A percentile compares a stretch with the other conserved stretches of the same genome.
Conservation (phyloP, 2,797 vertebrate genomes). For the Etheostoma nigrum region DNA sequence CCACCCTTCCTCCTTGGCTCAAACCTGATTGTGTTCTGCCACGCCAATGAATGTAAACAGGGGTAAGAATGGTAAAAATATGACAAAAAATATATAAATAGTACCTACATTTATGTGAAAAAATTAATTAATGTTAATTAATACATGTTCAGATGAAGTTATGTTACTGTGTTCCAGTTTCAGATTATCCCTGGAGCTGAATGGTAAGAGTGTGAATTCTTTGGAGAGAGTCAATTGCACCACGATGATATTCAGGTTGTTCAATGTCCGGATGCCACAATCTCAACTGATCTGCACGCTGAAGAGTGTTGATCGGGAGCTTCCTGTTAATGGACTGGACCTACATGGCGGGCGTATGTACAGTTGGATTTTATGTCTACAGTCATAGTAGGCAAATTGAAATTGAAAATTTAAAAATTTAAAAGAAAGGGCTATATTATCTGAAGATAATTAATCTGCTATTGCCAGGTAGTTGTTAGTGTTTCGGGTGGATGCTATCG, state of each 20-base stretch:
- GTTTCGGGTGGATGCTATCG: no score
- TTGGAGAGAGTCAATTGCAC: conserved; percentile 74
- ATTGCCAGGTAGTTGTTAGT: not conserved
- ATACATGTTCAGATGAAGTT: not conserved
- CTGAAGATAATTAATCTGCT: not conserved
- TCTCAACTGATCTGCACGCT: conserved; percentile 73
- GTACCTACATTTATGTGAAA: not conserved
- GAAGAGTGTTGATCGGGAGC: not conserved
- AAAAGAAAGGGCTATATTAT: no score
- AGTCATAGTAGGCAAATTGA: no score
- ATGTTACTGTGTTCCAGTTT: conserved; percentile 40
- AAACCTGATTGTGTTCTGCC: conserved; percentile 78
- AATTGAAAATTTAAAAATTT: no score
- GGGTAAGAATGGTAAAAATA: conserved; percentile 19
- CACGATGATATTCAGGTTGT: conserved; percentile 73
- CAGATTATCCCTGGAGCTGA: conserved; percentile 71
- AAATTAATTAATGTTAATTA: not conserved
- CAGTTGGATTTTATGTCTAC: not conserved
- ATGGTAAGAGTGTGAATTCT: conserved; percentile 31
- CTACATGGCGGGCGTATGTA: conserved; percentile 78
- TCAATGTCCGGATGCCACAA: conserved; percentile 52
- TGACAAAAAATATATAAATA: no score
- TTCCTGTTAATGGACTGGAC: conserved; percentile 63
- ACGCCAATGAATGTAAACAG: not conserved
- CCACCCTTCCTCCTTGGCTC: conserved; percentile 75